Evolutionary conservation across 2,888 invertebrate genomes (phyloP).

Genomic region (Cephus rjabovi): DNA sequence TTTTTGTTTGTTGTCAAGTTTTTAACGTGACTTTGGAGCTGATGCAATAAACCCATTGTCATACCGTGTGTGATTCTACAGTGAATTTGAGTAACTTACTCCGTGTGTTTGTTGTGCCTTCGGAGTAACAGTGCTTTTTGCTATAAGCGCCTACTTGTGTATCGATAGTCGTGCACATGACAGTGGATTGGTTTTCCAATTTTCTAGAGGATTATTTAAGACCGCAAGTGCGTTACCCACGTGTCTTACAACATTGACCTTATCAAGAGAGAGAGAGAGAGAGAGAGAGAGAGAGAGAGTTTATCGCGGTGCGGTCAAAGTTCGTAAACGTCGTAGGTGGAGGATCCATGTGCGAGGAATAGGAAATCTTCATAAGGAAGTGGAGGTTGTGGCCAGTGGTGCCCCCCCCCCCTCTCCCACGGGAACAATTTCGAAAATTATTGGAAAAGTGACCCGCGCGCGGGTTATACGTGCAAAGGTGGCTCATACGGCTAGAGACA

Average conservation of each 20-base stretch:
- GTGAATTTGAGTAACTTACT: not conserved
- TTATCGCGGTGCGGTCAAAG: constrained; percentile 21
- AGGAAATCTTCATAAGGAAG: not conserved
- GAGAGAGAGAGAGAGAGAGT: constrained; percentile 30
- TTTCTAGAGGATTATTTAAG: not conserved
- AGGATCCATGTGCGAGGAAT: not conserved
- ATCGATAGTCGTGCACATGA: not conserved
- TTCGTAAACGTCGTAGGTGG: not conserved
- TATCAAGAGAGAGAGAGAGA: constrained; percentile 29
- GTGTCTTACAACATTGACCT: not conserved
- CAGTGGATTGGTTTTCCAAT: not conserved
- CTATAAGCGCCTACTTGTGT: not conserved
- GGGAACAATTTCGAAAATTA: constrained; percentile 19
- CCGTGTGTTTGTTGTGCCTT: not conserved
- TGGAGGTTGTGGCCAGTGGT: not conserved
- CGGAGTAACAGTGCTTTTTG: not conserved
- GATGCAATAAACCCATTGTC: not conserved
- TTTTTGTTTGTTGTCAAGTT: not conserved
- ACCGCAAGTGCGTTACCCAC: not conserved
- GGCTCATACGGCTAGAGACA: constrained; percentile 62
- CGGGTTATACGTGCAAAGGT: constrained; percentile 44
- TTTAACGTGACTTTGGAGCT: not conserved
- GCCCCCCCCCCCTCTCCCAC: not conserved
- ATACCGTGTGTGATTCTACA: not conserved
- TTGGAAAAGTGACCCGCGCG: constrained; percentile 33